Percentiles rank a stretch among this genome's conserved stretches.
Evolutionary conservation across 2,888 invertebrate species (phyloP).

Genomic region (Gasteruption jaculator): DNA sequence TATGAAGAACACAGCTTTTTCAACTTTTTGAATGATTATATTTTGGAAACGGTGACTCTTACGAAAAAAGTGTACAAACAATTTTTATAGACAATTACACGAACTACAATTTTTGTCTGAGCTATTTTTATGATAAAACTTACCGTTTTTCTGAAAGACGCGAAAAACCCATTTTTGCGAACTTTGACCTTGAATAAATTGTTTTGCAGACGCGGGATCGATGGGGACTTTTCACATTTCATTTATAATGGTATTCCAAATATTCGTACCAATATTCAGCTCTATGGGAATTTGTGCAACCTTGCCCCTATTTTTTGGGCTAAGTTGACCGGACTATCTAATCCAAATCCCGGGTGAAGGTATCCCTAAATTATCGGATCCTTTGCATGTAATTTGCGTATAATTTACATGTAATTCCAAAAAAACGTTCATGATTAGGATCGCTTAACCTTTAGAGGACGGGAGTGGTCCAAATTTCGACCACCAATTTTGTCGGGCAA

Average conservation of each 20-base stretch:
- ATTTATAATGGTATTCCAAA: background rate
- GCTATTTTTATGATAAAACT: slow-evolving; percentile 5
- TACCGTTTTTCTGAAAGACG: slow-evolving; percentile 2
- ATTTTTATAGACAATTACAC: slow-evolving; percentile 6
- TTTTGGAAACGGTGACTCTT: background rate
- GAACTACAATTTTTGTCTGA: slow-evolving; percentile 10
- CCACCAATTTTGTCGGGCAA: too few relatives aligned
- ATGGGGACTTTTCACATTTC: background rate
- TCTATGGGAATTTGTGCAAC: too few relatives aligned
- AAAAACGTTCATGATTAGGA: too few relatives aligned
- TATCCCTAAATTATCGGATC: too few relatives aligned
- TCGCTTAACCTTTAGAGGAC: too few relatives aligned
- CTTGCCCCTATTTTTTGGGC: background rate
- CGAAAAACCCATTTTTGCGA: too few relatives aligned
- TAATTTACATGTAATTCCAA: too few relatives aligned
- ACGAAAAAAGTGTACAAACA: background rate
- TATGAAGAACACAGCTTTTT: slow-evolving; percentile 1
- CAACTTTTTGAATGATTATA: slow-evolving; percentile 5
- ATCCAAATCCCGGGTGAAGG: too few relatives aligned
- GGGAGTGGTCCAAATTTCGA: too few relatives aligned
- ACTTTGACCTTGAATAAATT: background rate
- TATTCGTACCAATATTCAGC: too few relatives aligned
- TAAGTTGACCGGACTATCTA: too few relatives aligned
- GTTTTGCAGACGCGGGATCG: background rate
- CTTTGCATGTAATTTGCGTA: too few relatives aligned